Base-by-base conservation (phyloP, 2,888 invertebrate genomes). In the Lasioglossum lativentre region DNA sequence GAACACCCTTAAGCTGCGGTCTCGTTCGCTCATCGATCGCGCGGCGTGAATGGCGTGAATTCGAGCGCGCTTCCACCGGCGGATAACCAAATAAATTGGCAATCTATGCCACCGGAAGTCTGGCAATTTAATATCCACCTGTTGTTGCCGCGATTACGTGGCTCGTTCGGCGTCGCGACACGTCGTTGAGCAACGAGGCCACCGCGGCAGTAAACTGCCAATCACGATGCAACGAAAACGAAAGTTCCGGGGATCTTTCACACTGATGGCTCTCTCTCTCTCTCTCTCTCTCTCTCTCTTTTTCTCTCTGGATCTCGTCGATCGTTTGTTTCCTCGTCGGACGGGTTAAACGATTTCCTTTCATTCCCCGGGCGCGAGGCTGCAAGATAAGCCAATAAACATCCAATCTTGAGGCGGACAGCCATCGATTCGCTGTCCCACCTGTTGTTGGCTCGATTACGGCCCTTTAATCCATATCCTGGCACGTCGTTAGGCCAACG, bases 391-490 rank as follows among this genome's bases (percentile, higher is more conserved):
- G 52, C 81, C 81, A 73, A 82, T 88, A 77, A 82, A 86, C 79
- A 80, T 75, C 80, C 80, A 83, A 86, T 89, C 88, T 80, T 75
- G 83, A 45, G 63, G 56, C 76, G 73, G 80, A 75, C 77, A 80
- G 74, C 71, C 77, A 86, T 83, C 77, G 89, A 88, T 84, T 85
- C 84, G 70, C 83, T 82, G 86, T 92, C 87, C 84, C 92, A 92
- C 92, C 92, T 92, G 92, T 92, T 92, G 92, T 92, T 85, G 82
- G 83, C 76, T 83, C 86, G 77, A 89, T 92, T 91, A 91, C 89
- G 77, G 63, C 78, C 82, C 80, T 71, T 84, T 84, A 86, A 83
- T 86, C 89, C 80, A 82, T 87, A 86, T 82, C 87, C 80, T 83
- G 85, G 82, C 78, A 84, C 84, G 82, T 86, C 82, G 85, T 91